Evolutionary conservation across 2,113 vertebrate species (phyloP), one percentile per base, ranked within the genome.

Genomic region (Podarcis raffonei): DNA sequence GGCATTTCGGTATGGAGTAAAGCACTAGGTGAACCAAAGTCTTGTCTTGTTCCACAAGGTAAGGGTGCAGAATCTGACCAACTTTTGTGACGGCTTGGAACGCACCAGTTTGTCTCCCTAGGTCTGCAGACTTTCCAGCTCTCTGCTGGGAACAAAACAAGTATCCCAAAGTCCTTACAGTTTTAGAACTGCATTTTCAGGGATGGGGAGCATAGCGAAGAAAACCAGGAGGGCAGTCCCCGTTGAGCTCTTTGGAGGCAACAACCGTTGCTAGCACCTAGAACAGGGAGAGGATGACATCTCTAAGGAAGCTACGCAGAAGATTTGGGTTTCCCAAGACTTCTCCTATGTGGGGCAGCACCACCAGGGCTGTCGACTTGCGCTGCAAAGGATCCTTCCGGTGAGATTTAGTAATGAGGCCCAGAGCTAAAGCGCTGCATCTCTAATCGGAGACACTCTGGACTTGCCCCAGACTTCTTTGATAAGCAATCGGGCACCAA

Each of bases 41-140:
- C 39, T 37, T 4, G 32, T 42, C 30, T 32, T 68, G 27, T 12
- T 90, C 53, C 71, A 71, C 8, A 62, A 62, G 53, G 23, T 20
- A 22, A 42, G 30, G 39, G 79, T 48, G 23, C 13, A 57, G 30
- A 71, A 78, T 0, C 0, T 74, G 37, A 0, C 0, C 0, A 0
- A 0, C 5, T 89, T 82, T 62, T 27, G 25, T 18, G 15, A 75
- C 0, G 81, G 32, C 84, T 13, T 27, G 18, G 83, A 59, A 39
- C 20, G 1, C 0, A 5, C 9, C 8, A 5, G 27, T 5, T 77
- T 7, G 23, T 9, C 16, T 69, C 39, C 32, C 84, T 3, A 8
- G 1, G 62, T 74, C 53, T 37, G 15, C 71, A 0, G 0, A 3
- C 37, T 48, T 37, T 30, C 66, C 23, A 15, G 32, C 4, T 87